A percentile compares a stretch with the other conserved stretches of the same genome.
phyloP scores from a whole-genome alignment of 2,113 vertebrate species.

The Pongo abelii region DNA sequence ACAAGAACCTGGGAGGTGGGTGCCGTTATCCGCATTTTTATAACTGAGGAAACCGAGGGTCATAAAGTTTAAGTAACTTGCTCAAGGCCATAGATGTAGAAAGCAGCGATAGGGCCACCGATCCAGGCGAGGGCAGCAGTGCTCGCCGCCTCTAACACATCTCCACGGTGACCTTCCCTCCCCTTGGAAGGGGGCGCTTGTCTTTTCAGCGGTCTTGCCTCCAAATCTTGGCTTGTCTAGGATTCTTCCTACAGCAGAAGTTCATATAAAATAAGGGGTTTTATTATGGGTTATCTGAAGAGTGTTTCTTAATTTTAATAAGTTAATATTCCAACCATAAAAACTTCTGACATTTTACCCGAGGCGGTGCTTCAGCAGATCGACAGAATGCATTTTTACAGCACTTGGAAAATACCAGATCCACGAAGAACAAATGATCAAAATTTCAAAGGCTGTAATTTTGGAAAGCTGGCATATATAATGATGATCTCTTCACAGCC shows the following conservation, averaged over 20 bases:
- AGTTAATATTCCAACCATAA: not conserved
- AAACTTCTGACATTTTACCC: not conserved
- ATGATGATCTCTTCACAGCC: not conserved
- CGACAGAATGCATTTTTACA: not conserved
- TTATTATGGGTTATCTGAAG: not conserved
- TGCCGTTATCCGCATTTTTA: not conserved
- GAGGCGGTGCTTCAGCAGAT: not conserved
- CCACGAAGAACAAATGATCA: not conserved
- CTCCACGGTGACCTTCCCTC: not conserved
- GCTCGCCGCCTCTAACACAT: rapidly evolving
- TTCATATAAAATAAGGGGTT: not conserved
- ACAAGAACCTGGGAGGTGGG: not conserved
- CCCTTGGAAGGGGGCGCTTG: rapidly evolving
- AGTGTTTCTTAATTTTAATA: not conserved
- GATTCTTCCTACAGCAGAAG: not conserved
- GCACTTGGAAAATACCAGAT: not conserved
- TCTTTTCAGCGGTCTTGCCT: not conserved
- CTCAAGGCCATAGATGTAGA: not conserved
- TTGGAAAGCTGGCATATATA: rapidly evolving
- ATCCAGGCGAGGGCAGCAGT: too few relatives aligned
- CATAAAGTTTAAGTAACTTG: not conserved
- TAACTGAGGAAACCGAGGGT: not conserved
- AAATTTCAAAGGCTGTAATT: not conserved
- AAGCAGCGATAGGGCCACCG: not conserved
- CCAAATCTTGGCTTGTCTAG: not conserved